phyloP scores from a whole-genome alignment of 1,140 invertebrate species.

The Gonioctena quinquepunctata region DNA sequence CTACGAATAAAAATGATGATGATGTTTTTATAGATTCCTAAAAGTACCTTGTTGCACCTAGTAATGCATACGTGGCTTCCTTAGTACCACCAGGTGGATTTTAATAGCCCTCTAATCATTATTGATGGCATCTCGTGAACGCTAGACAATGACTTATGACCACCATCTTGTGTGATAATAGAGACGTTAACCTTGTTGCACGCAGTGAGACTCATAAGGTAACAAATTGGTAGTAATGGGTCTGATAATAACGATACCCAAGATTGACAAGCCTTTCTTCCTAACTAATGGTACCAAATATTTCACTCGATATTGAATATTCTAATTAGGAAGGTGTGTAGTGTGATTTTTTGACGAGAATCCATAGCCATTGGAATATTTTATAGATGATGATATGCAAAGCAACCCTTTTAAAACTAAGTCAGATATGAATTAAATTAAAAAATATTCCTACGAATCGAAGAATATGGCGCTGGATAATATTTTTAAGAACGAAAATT shows the following conservation, averaged over 20 bases:
- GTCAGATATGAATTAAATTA: no score
- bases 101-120: not conserved
- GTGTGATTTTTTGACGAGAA: not conserved
- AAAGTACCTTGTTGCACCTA: no score
- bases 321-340: not conserved
- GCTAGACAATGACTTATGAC: constrained; percentile 5
- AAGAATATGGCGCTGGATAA: no score
- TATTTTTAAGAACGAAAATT: no score
- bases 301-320: not conserved
- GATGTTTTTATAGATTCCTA: no score
- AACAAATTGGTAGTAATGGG: constrained; percentile 10
- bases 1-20: no score
- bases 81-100: not conserved
- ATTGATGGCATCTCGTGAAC: not conserved
- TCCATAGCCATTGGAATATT: no score
- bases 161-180: constrained; percentile 2
- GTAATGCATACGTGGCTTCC: not conserved
- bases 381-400: no score
- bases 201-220: not conserved
- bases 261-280: constrained; percentile 7
- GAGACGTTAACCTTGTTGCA: not conserved
- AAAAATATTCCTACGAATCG: no score
- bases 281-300: not conserved
- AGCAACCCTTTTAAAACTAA: no score
- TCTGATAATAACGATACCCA: constrained; percentile 11